Base-by-base conservation (phyloP, 2,113 vertebrate genomes). In the Ptilonorhynchus violaceus region DNA sequence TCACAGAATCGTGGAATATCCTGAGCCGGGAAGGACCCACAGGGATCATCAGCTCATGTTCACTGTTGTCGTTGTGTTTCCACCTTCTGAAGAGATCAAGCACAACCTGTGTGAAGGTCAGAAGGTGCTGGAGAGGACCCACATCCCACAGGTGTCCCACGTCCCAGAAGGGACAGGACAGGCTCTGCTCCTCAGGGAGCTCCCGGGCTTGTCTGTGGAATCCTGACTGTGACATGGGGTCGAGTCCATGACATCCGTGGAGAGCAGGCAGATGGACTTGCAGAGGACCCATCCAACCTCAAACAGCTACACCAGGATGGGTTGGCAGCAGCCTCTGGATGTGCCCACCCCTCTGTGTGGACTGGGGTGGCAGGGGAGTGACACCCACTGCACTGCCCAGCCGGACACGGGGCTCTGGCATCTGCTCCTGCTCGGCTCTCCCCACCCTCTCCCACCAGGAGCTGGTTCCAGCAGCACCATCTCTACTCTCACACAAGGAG, bases 161-260 rank as follows among this genome's bases (percentile, higher is more conserved):
- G 15, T 30, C 11, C n/a, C n/a, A 23, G 74, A 55, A 7, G 31
- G 63, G 25, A 24, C 1, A 10, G 53, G 53, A 8, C 33, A 46
- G 31, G 28, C 8, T 60, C 23, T 42, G 49, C 55, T 78, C 37
- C 41, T 39, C 1, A 1, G 11, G 39, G 46, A 47, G 8, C 33
- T 69, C 35, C 35, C 0, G 1, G 2, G 7, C 23, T 31, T 0
- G 0, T 9, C 41, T 24, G 5, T 2, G 3, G 52, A 18, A 79
- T 44, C 44, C 56, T 7, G 3, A 3, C 27, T 22, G 33, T 5
- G 24, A 17, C 42, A 10, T 6, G 31, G 52, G 7, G 4, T 16
- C 0, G 0, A 49, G 49, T 7, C 44, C 16, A 9, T 33, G 42
- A 28, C 4, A 13, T 13, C 7, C 5, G 14, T 0, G 13, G 33